Evolutionary conservation across 2,888 invertebrate genomes (phyloP).

Genomic region (Lithophane socia): DNA sequence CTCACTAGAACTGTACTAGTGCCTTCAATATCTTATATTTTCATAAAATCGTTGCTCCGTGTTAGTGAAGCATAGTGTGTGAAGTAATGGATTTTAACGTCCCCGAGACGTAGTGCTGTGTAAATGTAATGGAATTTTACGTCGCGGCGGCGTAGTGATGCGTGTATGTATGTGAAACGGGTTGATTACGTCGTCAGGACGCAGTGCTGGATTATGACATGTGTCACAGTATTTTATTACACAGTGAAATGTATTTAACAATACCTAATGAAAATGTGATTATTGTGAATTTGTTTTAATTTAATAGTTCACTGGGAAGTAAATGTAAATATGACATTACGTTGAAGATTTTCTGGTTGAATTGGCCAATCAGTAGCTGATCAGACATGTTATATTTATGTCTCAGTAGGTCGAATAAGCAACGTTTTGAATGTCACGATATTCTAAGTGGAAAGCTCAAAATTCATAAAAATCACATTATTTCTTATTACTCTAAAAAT

Average conservation of each 20-base stretch:
- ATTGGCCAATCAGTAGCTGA: not conserved
- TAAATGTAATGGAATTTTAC: slow-evolving; percentile 57
- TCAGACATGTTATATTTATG: not conserved
- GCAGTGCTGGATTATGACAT: slow-evolving; percentile 33
- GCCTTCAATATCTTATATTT: slow-evolving; percentile 81
- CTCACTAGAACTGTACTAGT: slow-evolving; percentile 87
- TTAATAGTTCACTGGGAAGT: not conserved
- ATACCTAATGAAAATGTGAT: slow-evolving; percentile 7
- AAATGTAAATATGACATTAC: not conserved
- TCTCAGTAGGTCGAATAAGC: not conserved
- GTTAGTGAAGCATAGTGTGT: slow-evolving; percentile 84
- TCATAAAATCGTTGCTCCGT: slow-evolving; percentile 80
- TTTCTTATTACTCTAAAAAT: slow-evolving; percentile 8
- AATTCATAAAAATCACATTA: not conserved
- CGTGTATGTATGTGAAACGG: slow-evolving; percentile 14
- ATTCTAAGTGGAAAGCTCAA: not conserved
- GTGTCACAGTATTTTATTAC: slow-evolving; percentile 38
- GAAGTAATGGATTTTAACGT: slow-evolving; percentile 63
- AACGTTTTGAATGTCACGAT: not conserved
- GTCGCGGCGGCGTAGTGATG: slow-evolving; percentile 36
- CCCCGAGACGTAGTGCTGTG: slow-evolving; percentile 36
- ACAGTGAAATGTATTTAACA: slow-evolving; percentile 42
- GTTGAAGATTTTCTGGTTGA: not conserved
- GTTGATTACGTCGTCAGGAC: slow-evolving; percentile 28
- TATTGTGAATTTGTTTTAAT: not conserved